Base-by-base conservation (phyloP, 1,140 invertebrate species). In the Dreissena polymorpha region DNA sequence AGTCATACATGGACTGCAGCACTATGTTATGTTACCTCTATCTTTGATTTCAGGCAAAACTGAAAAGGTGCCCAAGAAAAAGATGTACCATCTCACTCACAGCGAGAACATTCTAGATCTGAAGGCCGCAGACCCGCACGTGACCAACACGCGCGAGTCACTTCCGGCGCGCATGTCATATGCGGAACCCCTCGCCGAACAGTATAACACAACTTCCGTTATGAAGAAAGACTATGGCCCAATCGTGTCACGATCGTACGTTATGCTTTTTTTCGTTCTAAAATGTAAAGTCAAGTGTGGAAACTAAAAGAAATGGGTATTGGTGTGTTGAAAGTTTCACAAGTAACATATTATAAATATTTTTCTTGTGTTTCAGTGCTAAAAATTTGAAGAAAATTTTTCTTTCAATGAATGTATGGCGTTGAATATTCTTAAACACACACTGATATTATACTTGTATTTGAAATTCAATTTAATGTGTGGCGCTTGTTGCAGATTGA, bases 171-270 rank as follows among this genome's bases (percentile, higher is more conserved):
- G 87, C 27, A 83, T 80, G 55, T 64, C 67, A 0, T 86, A 87
- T 27, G 27, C 0, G n/a, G 55, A 60, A 64, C 82, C 82, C 16
- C n/a, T 63, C 0, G 29, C 50, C 0, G 86, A 88, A 68, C 79
- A 77, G 21, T 63, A 64, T 10, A 87, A 88, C 74, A 78, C 67
- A 10, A 85, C 85, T 8, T 90, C 89, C 49, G 83, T 90, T 2
- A 90, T 88, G 86, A 90, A 88, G 76, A 82, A 84, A 78, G 89
- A 90, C 73, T 90, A 84, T 53, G 80, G 70, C 6, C 80, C 87
- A 14, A 25, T 88, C 0, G 65, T 86, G n/a, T 74, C 49, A 50
- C 83, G 81, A 85, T 78, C 65, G 85, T 88, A 67, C 75, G 86
- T 84, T 55, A 53, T 16, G 21, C 39, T 39, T 39, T 39, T 39